These are phyloP conservation scores for Biston betularia DNA, from an alignment of 2,888 invertebrate species.

Conservation along the genomic window DNA sequence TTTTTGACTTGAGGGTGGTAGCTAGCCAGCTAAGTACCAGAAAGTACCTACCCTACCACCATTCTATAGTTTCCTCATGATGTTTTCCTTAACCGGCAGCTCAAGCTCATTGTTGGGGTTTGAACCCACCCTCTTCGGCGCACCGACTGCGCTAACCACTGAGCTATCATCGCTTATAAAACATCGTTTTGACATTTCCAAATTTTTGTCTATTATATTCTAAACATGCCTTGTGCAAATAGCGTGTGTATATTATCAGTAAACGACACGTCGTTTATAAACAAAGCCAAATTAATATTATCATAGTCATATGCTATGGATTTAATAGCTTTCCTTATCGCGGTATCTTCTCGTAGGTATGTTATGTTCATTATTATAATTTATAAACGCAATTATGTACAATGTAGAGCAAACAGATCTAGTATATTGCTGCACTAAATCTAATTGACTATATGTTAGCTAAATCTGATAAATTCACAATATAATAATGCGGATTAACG, in stretches of 20 bases:
- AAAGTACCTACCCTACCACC: too few relatives aligned
- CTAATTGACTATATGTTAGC: conserved; percentile 21
- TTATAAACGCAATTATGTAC: conserved; percentile 15
- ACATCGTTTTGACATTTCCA: not conserved
- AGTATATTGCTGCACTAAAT: conserved; percentile 31
- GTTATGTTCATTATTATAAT: conserved; percentile 30
- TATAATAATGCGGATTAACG: conserved; percentile 26
- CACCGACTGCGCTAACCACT: too few relatives aligned
- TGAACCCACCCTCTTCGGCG: too few relatives aligned
- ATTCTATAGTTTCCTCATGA: too few relatives aligned
- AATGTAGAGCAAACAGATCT: conserved; percentile 22
- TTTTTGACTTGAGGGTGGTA: too few relatives aligned
- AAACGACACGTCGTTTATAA: conserved; percentile 27
- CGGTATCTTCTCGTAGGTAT: conserved; percentile 30
- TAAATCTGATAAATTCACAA: conserved; percentile 25
- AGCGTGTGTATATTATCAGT: conserved; percentile 27
- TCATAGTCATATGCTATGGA: conserved; percentile 27
- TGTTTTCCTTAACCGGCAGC: too few relatives aligned
- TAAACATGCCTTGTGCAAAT: conserved; percentile 30
- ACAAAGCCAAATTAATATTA: conserved; percentile 40
- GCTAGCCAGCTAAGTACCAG: too few relatives aligned
- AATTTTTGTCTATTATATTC: not conserved
- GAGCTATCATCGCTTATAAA: not conserved
- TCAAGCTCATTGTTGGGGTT: too few relatives aligned
- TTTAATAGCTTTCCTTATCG: conserved; percentile 36